A percentile compares a stretch with the other conserved stretches of the same genome.
Conservation (phyloP, 2,888 invertebrate species). For the Diploptera punctata region DNA sequence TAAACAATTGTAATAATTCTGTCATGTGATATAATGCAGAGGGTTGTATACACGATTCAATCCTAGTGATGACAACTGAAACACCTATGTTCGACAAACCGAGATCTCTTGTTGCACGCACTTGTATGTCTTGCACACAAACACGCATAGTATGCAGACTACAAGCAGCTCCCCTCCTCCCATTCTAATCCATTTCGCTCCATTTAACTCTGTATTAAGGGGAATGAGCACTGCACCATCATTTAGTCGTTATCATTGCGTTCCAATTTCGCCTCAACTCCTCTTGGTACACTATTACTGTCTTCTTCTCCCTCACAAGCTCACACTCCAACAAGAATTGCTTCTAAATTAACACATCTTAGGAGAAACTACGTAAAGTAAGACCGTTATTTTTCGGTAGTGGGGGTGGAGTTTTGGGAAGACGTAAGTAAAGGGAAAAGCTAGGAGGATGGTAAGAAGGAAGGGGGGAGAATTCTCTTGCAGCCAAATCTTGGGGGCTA, state of each 20-base stretch:
- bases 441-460: not conserved
- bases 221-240: conserved; percentile 23
- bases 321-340: conserved; percentile 4
- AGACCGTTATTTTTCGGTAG: conserved; percentile 19
- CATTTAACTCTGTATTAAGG: conserved; percentile 34
- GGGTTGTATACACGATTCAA: no score
- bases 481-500: conserved; percentile 1
- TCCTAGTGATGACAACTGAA: no score
- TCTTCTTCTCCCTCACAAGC: not conserved
- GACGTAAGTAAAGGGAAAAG: no score
- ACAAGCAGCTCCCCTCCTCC: no score
- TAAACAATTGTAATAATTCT: no score
- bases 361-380: conserved; percentile 18
- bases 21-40: no score
- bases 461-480: not conserved
- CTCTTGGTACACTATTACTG: not conserved
- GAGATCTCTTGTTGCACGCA: no score
- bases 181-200: conserved; percentile 36
- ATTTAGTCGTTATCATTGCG: conserved; percentile 33
- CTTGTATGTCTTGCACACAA: not conserved
- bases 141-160: conserved; percentile 11
- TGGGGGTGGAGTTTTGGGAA: not conserved
- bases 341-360: conserved; percentile 16
- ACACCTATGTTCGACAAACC: no score
- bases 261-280: conserved; percentile 31